A percentile compares a stretch with the other conserved stretches of the same genome.
phyloP scores from a whole-genome alignment of 2,797 vertebrate genomes.

The Danio aesculapii region DNA sequence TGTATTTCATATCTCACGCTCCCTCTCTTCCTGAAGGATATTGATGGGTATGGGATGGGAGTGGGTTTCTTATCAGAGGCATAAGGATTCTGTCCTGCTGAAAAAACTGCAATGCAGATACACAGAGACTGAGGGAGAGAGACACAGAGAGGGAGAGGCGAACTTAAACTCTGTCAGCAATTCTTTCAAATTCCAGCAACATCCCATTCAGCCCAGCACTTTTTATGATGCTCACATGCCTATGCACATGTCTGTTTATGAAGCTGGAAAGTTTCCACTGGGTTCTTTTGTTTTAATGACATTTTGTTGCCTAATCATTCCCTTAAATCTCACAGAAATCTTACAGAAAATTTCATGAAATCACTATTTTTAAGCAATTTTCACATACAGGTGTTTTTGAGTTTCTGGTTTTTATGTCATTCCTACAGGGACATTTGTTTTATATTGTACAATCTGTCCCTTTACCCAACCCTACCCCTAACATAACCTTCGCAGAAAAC shows the following conservation, averaged over 20 bases:
- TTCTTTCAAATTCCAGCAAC: not conserved
- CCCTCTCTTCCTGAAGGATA: not conserved
- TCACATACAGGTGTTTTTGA: not conserved
- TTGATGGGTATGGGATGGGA: constrained; percentile 1
- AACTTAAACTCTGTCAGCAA: constrained; percentile 17
- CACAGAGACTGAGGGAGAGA: constrained; percentile 8
- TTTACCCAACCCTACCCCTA: too few relatives aligned
- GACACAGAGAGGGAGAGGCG: not conserved
- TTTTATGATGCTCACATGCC: not conserved
- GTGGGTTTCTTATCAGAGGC: constrained; percentile 17
- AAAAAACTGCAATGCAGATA: constrained; percentile 56
- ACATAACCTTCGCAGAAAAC: too few relatives aligned
- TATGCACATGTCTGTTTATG: not conserved
- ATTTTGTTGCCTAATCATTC: not conserved
- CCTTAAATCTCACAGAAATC: not conserved
- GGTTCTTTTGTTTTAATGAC: not conserved
- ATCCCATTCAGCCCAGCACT: not conserved
- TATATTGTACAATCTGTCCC: too few relatives aligned
- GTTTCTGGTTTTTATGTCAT: not conserved
- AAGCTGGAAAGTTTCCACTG: not conserved
- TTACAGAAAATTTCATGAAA: not conserved
- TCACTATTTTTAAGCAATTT: not conserved
- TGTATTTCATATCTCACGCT: not conserved
- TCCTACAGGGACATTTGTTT: not conserved
- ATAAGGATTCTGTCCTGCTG: constrained; percentile 22